Conservation (phyloP, 2,113 vertebrate species). For the Craseonycteris thonglongyai region DNA sequence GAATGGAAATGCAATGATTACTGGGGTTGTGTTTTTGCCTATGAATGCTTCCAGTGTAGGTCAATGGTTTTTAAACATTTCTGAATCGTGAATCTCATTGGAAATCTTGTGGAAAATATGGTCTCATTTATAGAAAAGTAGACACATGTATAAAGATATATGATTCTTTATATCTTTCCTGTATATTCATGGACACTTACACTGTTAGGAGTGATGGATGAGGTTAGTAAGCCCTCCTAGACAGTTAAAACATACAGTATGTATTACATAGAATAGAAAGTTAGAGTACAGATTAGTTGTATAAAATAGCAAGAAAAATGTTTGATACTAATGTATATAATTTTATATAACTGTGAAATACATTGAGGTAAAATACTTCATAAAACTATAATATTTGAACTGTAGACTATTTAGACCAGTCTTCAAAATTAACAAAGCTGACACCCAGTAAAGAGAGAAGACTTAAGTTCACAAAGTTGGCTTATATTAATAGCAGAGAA, state of each 20-base stretch:
- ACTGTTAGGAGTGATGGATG: not conserved
- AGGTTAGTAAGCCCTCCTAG: not conserved
- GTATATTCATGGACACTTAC: not conserved
- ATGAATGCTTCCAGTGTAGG: not conserved
- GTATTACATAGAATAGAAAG: not conserved
- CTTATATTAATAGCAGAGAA: not conserved
- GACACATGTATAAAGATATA: not conserved
- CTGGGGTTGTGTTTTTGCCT: not conserved
- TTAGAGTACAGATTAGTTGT: not conserved
- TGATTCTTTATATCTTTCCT: not conserved
- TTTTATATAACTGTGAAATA: not conserved
- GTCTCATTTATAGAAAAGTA: not conserved
- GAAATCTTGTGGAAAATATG: not conserved
- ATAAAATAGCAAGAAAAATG: not conserved
- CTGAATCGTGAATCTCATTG: not conserved
- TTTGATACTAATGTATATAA: not conserved
- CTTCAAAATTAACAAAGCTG: not conserved
- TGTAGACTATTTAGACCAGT: not conserved
- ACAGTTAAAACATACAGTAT: not conserved
- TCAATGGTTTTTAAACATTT: not conserved
- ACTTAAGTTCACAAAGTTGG: not conserved
- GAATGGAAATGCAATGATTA: not conserved
- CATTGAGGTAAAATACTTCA: not conserved
- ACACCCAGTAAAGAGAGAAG: not conserved
- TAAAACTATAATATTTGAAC: constrained; percentile 14